Conservation (phyloP, 2,888 invertebrate species). For the Agriotes lineatus region DNA sequence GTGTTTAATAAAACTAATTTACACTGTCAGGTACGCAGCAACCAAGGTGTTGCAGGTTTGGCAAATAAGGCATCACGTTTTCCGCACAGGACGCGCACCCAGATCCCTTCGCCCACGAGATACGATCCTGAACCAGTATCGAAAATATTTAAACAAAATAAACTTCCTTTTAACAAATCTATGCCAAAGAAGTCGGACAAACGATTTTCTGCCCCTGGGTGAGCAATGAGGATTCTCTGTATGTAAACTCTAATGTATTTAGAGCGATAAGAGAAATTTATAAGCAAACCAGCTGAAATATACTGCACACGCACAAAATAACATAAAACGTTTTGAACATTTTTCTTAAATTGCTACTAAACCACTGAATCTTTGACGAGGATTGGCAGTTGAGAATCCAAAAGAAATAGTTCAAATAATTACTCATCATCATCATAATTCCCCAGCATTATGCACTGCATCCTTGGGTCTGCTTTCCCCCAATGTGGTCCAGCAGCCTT, state of each 20-base stretch:
- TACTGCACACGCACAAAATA: too few relatives aligned
- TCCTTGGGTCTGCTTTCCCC: too few relatives aligned
- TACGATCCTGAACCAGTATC: slow-evolving; percentile 51
- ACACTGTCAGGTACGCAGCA: slow-evolving; percentile 54
- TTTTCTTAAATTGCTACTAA: too few relatives aligned
- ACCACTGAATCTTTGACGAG: too few relatives aligned
- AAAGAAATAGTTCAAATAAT: too few relatives aligned
- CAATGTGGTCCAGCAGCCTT: too few relatives aligned
- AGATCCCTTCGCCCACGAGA: slow-evolving; percentile 60
- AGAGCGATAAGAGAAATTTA: not conserved
- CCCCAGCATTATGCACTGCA: too few relatives aligned
- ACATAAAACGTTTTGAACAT: too few relatives aligned
- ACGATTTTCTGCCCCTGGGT: slow-evolving; percentile 58
- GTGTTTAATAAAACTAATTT: not conserved
- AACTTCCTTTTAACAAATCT: slow-evolving; percentile 54
- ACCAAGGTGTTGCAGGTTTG: slow-evolving; percentile 56
- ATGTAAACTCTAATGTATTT: too few relatives aligned
- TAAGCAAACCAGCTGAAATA: not conserved
- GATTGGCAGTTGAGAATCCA: too few relatives aligned
- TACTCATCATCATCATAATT: too few relatives aligned
- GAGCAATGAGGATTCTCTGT: too few relatives aligned
- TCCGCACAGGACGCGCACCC: slow-evolving; percentile 50
- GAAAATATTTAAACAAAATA: slow-evolving; percentile 44
- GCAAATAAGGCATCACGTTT: slow-evolving; percentile 56
- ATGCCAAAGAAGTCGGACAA: slow-evolving; percentile 26